Percentiles rank a stretch among this genome's conserved stretches.
phyloP scores from a whole-genome alignment of 2,888 invertebrate genomes.

The Hyles lineata region DNA sequence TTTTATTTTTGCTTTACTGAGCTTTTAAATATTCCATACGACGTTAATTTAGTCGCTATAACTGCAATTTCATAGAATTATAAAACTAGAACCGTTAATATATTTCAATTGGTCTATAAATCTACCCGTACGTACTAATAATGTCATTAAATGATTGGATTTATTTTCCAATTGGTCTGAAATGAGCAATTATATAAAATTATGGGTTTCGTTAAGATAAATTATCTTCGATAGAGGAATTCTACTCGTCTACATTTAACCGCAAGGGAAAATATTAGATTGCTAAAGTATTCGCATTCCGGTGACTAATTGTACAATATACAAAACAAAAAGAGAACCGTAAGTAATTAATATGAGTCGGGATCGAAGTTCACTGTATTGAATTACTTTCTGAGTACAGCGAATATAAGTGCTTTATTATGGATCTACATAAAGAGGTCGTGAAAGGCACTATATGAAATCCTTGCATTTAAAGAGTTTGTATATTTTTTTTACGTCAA shows the following conservation, averaged over 20 bases:
- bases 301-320: background rate
- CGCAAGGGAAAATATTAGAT: background rate
- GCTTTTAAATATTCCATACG: background rate
- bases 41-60: background rate
- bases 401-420: slow-evolving; percentile 41
- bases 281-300: background rate
- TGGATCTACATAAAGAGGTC: slow-evolving; percentile 29
- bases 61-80: slow-evolving; percentile 1
- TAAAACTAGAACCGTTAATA: slow-evolving; percentile 21
- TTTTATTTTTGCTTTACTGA: background rate
- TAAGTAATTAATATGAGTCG: slow-evolving; percentile 51
- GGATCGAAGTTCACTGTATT: slow-evolving; percentile 48
- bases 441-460: background rate
- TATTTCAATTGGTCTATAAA: slow-evolving; percentile 29
- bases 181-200: background rate
- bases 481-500: background rate
- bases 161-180: background rate
- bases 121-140: slow-evolving; percentile 18
- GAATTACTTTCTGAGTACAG: slow-evolving; percentile 44
- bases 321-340: slow-evolving; percentile 34
- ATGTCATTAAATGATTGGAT: background rate
- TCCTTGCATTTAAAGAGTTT: background rate
- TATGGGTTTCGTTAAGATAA: background rate
- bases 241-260: background rate
- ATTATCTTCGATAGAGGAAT: background rate